Evolutionary conservation across 2,113 vertebrate species (phyloP), one percentile per base, ranked within the genome.

Genomic region (Pagrus major): DNA sequence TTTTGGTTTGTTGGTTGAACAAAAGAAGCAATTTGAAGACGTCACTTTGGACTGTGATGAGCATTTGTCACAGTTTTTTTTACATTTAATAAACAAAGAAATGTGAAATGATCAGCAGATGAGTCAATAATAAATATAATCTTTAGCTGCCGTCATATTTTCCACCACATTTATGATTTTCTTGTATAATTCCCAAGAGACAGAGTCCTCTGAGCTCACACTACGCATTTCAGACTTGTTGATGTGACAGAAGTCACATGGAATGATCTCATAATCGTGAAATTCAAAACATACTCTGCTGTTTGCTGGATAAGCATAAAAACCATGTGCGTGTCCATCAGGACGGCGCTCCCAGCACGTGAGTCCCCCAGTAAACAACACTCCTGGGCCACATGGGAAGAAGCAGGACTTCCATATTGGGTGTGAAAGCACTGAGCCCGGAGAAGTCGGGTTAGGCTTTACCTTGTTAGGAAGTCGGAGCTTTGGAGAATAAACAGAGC

Each of bases 391-490:
- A 84, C 85, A 78, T 71, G 73, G 90, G 83, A 79, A 78, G 70
- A 73, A 85, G 83, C 71, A 83, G 74, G 76, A 94, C 90, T 92
- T 93, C 94, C 94, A 94, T 95, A 95, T 94, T 94, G 95, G 94
- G 94, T 93, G 93, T 91, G 92, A 94, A 94, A 80, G 80, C 51
- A 2, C 52, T 33, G 68, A 77, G 83, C 51, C 27, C 64, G 46
- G 59, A 58, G 61, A 42, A 63, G 81, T 63, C 7, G 35, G 71
- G 80, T 59, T 73, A 29, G 78, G 85, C 82, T 90, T 94, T 94
- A 89, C 95, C 95, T 95, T 95, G 91, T 95, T 95, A 94, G 94
- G 94, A 93, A 95, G 91, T 91, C 47, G 56, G 64, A 82, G 89
- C 86, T 86, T 75, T 54, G 65, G 72, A 92, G 86, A 78, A 87